Base-by-base conservation (phyloP, 2,797 vertebrate genomes). In the Acanthornis magna region DNA sequence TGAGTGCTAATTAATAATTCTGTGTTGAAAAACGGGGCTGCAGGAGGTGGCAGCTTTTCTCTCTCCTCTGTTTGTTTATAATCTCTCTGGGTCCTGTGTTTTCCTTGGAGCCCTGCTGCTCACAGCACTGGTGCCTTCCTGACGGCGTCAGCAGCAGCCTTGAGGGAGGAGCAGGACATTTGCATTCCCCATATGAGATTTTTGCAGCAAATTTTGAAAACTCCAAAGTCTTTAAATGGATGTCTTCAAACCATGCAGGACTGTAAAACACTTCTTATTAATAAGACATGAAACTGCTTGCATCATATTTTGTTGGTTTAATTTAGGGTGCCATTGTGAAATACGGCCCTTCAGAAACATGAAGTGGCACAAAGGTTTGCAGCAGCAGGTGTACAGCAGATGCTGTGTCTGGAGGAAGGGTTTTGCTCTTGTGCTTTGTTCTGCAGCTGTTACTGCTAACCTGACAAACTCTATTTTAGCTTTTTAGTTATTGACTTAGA, bases 391-490 rank as follows among this genome's bases (percentile, higher is more conserved):
- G 9, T 7, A 40, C 27, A 63, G 68, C 75, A 92, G 88, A 58
- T 81, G 76, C 87, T 84, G 89, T 58, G 74, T 91, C 85, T 87
- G 76, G 58, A 84, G 80, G 57, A 75, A 88, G 73, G 61, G 55
- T 90, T 85, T 89, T 80, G 62, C 73, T 50, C 38, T 82, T 93
- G 72, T 93, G 90, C 65, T 86, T 88, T 93, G 76, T 82, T 96
- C 93, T 84, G 82, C 84, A 68, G 72, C 84, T 91, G 85, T 93
- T 95, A 68, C 50, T 95, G 91, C 91, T 96, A 92, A 95, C 89
- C 80, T 36, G n/a, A 96, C 82, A 96, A 96, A 97, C 71, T 60
- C 57, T 61, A 89, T 97, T 95, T 90, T 87, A 63, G 29, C 43
- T 80, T 91, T 74, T 61, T 40, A 82, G 90, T 63, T 95, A 90